Conservation (phyloP, 2,113 vertebrate genomes). For the Thamnophis sirtalis region DNA sequence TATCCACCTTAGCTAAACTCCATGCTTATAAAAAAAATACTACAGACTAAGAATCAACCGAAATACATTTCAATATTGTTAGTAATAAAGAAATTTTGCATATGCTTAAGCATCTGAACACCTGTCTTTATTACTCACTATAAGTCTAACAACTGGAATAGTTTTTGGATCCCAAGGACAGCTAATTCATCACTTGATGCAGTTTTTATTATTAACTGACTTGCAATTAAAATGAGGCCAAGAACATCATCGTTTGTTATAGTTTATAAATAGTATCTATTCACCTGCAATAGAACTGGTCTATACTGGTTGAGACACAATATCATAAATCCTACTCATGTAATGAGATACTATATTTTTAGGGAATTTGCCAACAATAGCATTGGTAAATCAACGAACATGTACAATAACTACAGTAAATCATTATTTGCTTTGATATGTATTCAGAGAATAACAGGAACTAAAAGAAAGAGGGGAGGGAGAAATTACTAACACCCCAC, state of each 20-base stretch:
- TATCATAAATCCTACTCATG: constrained; percentile 14
- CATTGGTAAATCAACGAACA: constrained; percentile 45
- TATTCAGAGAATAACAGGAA: constrained; percentile 42
- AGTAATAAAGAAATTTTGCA: not conserved
- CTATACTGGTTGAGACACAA: constrained; percentile 22
- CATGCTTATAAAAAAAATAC: not conserved
- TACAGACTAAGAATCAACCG: not conserved
- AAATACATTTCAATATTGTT: not conserved
- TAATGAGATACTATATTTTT: constrained; percentile 48
- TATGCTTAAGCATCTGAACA: not conserved
- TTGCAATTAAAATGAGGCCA: constrained; percentile 6
- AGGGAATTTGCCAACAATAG: constrained; percentile 42
- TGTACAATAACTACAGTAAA: constrained; percentile 46
- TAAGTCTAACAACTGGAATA: not conserved
- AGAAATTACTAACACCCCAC: constrained; percentile 57
- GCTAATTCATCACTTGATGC: not conserved
- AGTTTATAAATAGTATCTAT: constrained; percentile 31
- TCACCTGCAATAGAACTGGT: constrained; percentile 18
- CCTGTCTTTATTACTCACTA: not conserved
- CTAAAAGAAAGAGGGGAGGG: constrained; percentile 51
- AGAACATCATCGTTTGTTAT: constrained; percentile 12
- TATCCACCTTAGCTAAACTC: not conserved
- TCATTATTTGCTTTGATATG: constrained; percentile 41
- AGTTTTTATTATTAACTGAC: not conserved
- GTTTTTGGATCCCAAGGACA: not conserved